Evolutionary conservation across 2,797 vertebrate species (phyloP).

Genomic region (Selene dorsalis): DNA sequence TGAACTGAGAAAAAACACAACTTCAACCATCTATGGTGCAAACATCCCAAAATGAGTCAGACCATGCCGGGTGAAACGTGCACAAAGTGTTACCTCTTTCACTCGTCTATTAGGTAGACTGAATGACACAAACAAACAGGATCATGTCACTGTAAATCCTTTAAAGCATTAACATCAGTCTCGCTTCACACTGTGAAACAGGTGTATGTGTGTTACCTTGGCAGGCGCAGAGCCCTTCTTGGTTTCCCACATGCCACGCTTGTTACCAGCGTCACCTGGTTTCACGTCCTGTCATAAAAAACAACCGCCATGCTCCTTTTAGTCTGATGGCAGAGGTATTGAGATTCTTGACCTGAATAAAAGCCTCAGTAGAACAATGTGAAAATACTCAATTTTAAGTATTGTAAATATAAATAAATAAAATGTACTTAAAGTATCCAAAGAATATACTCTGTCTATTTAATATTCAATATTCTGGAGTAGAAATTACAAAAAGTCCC

Average conservation of each 20-base stretch:
- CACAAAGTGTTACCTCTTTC: slow-evolving; percentile 50
- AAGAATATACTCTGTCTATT: too few relatives aligned
- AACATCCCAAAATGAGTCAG: slow-evolving; percentile 38
- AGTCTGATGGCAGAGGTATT: background rate
- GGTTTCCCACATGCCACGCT: slow-evolving; percentile 93
- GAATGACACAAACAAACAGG: slow-evolving; percentile 60
- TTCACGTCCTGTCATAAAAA: slow-evolving; percentile 87
- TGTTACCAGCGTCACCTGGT: slow-evolving; percentile 90
- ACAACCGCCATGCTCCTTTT: background rate
- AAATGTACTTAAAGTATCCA: background rate
- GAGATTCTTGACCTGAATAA: background rate
- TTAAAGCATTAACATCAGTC: background rate
- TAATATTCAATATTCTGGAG: too few relatives aligned
- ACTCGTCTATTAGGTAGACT: slow-evolving; percentile 60
- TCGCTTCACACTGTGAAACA: background rate
- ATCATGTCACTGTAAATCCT: slow-evolving; percentile 29
- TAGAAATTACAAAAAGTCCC: too few relatives aligned
- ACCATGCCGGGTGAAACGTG: slow-evolving; percentile 29
- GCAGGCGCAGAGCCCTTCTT: slow-evolving; percentile 88
- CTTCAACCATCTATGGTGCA: background rate
- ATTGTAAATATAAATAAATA: too few relatives aligned
- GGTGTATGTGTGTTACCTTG: slow-evolving; percentile 75
- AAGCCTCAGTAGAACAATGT: background rate
- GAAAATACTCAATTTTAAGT: background rate
- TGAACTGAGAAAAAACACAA: slow-evolving; percentile 21